Evolutionary conservation across 2,113 vertebrate species (phyloP).

Genomic region (Vireo altiloquus): DNA sequence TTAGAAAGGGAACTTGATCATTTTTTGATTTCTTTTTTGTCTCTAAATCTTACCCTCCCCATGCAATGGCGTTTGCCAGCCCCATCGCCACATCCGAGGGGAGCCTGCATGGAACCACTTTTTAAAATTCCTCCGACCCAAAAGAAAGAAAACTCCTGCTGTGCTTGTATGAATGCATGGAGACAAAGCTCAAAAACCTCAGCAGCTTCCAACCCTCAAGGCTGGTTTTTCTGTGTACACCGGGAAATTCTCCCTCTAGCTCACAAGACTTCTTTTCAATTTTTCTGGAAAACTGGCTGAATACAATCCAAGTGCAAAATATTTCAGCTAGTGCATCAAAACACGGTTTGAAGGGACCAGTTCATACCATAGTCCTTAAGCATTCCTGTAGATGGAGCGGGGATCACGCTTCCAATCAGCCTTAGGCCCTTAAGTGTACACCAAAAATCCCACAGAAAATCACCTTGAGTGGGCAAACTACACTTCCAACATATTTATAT

Average conservation of each 20-base stretch:
- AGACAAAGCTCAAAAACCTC: constrained; percentile 58
- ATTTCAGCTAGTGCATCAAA: background rate
- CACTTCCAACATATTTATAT: constrained; percentile 26
- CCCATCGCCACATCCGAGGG: background rate
- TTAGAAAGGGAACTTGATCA: background rate
- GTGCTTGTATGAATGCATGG: constrained; percentile 58
- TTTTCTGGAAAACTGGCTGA: constrained; percentile 29
- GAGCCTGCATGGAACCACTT: constrained; percentile 37
- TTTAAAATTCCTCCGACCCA: constrained; percentile 21
- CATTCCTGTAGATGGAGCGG: constrained; percentile 21
- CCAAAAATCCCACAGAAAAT: constrained; percentile 38
- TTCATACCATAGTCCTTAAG: background rate
- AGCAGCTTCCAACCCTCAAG: constrained; percentile 60
- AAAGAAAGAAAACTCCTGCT: constrained; percentile 59
- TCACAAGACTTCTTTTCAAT: constrained; percentile 15
- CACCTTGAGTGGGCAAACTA: constrained; percentile 34
- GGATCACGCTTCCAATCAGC: constrained; percentile 2
- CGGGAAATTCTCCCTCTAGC: constrained; percentile 35
- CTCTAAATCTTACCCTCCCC: background rate
- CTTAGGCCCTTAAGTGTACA: background rate
- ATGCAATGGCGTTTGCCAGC: background rate
- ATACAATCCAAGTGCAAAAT: constrained; percentile 3
- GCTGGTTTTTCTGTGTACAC: constrained; percentile 61
- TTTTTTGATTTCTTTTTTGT: background rate
- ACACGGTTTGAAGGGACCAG: background rate